Evolutionary conservation across 2,888 invertebrate species (phyloP), one percentile per base, ranked within the genome.

Genomic region (Lomographa bimaculata): DNA sequence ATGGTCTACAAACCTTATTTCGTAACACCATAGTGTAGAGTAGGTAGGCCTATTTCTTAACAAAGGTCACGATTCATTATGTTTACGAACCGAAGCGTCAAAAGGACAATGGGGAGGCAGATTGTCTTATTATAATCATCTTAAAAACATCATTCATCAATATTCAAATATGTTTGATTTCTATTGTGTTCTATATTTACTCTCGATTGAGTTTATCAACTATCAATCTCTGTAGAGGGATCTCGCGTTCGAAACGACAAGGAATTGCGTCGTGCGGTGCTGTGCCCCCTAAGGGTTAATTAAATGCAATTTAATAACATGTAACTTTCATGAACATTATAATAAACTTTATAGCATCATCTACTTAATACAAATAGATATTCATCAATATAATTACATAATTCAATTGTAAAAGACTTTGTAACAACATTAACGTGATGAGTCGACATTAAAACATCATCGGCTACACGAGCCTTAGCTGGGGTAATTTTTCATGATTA

Each of bases 61-160:
- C 27, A 50, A 47, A 54, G 52, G 54, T 50, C 50, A 52, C 39
- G 16, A 41, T 26, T 52, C 47, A 49, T 54, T 54, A 50, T 32
- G 20, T 35, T 21, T 46, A 40, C 32, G 26, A 29, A 44, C 41
- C 42, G 29, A 39, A 36, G 33, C 46, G 38, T 23, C 36, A 27
- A 42, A 46, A 40, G 49, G 48, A 54, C 46, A 51, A 54, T 49
- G 45, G 36, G 30, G 35, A 21, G 40, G 36, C 37, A 25, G 34
- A 20, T 23, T 26, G 35, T 37, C 26, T 38, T 38, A 37, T 29
- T 42, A 36, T 36, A 56, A 54, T 57, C 50, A 58, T 54, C 48
- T 29, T 42, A 36, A 36, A 56, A 54, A 58, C 50, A 58, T 54
- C 48, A 65, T 61, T 48, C 48, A 57, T 63, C 55, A 65, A 45